phyloP scores from a whole-genome alignment of 2,797 vertebrate species.

The Mionectes olivaceus region DNA sequence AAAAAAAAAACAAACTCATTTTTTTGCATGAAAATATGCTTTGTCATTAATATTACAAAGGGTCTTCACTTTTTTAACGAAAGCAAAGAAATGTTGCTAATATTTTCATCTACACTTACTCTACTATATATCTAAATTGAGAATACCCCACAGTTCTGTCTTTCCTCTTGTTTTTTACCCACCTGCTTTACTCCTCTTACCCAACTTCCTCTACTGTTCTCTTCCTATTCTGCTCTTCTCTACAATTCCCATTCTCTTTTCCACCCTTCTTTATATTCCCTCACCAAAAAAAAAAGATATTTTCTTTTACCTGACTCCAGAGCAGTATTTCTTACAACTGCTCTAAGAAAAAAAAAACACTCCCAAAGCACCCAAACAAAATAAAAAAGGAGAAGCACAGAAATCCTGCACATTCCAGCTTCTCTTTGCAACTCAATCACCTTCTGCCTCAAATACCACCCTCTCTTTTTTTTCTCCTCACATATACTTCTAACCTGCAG shows the following conservation, averaged over 20 bases:
- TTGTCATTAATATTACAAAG: background rate
- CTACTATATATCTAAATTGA: background rate
- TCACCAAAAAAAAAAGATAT: background rate
- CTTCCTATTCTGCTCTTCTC: background rate
- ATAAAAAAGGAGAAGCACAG: background rate
- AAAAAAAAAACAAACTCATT: accelerated
- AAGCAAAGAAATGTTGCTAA: background rate
- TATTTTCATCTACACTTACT: background rate
- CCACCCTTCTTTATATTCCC: background rate
- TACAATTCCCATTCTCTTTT: background rate
- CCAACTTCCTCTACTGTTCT: background rate
- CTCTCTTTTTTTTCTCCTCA: background rate
- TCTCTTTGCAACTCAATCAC: background rate
- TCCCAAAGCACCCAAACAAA: background rate
- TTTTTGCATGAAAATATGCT: background rate
- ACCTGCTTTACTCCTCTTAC: background rate
- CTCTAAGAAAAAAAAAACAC: background rate
- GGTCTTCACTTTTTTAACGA: background rate
- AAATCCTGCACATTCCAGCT: background rate
- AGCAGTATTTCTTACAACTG: background rate
- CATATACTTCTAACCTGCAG: background rate
- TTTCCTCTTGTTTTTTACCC: background rate
- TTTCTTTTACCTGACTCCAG: background rate
- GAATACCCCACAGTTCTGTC: background rate
- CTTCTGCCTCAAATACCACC: background rate